Evolutionary conservation across 2,888 invertebrate species (phyloP).

Genomic region (Dysmachus trigonus): DNA sequence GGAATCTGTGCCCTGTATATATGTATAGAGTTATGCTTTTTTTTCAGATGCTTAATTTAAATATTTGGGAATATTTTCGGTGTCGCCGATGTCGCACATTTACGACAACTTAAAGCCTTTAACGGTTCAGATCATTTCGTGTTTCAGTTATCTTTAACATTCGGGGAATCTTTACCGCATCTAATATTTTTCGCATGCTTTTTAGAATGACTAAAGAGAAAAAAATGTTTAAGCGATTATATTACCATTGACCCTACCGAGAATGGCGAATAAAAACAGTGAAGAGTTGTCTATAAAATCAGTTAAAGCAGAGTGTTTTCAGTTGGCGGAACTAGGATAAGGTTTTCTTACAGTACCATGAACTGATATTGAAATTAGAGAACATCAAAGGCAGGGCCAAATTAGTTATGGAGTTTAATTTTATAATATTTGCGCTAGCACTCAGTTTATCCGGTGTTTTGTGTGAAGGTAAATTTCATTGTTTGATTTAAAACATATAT

Average conservation of each 20-base stretch:
- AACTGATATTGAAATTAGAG: not conserved
- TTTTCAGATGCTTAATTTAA: not conserved
- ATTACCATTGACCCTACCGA: constrained; percentile 45
- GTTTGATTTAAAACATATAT: not conserved
- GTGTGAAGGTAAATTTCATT: not conserved
- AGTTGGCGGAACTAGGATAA: constrained; percentile 44
- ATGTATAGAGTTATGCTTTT: not conserved
- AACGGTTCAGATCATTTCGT: not conserved
- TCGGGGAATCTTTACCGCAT: not conserved
- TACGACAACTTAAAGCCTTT: not conserved
- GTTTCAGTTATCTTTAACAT: not conserved
- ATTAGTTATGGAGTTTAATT: not conserved
- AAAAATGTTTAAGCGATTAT: constrained; percentile 35
- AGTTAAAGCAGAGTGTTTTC: constrained; percentile 46
- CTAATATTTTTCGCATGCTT: constrained; percentile 3
- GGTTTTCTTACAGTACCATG: not conserved
- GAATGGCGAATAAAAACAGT: constrained; percentile 44
- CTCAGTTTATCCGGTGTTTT: not conserved
- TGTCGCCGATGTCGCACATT: not conserved
- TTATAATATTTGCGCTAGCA: not conserved
- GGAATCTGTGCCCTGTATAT: not conserved
- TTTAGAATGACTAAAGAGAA: not conserved
- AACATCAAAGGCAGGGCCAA: not conserved
- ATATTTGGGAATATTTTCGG: not conserved
- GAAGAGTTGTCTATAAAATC: constrained; percentile 45